phyloP scores from a whole-genome alignment of 2,113 vertebrate genomes.

The Isurus oxyrinchus region DNA sequence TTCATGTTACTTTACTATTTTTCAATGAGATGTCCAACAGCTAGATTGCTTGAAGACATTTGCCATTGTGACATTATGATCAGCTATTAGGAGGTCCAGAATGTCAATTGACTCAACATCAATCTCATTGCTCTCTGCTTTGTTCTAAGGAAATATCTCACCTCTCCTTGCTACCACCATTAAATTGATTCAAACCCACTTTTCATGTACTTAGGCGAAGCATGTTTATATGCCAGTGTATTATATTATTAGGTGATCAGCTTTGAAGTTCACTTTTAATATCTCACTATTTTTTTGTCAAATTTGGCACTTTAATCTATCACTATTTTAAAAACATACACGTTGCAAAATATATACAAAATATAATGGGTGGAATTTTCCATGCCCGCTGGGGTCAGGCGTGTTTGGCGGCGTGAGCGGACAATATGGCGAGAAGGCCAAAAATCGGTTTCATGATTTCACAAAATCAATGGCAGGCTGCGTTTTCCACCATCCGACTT shows the following conservation, averaged over 20 bases:
- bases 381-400: too few species aligned
- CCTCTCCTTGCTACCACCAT: not conserved
- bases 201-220: not conserved
- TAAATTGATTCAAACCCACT: too few species aligned
- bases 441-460: too few species aligned
- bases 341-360: too few species aligned
- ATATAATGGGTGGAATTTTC: too few species aligned
- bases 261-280: too few species aligned
- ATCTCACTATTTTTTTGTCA: not conserved
- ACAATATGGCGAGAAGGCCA: too few species aligned
- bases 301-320: not conserved
- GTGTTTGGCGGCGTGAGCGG: too few species aligned
- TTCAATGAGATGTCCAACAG: not conserved
- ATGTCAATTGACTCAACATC: not conserved
- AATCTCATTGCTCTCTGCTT: not conserved
- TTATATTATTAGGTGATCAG: not conserved
- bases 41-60: not conserved
- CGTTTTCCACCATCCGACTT: too few species aligned
- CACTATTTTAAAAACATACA: not conserved
- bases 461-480: too few species aligned
- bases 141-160: not conserved
- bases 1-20: not conserved
- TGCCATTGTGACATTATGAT: not conserved
- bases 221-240: not conserved
- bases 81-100: not conserved